Conservation (phyloP, 1,140 invertebrate genomes). For the Pseudoatta argentina region DNA sequence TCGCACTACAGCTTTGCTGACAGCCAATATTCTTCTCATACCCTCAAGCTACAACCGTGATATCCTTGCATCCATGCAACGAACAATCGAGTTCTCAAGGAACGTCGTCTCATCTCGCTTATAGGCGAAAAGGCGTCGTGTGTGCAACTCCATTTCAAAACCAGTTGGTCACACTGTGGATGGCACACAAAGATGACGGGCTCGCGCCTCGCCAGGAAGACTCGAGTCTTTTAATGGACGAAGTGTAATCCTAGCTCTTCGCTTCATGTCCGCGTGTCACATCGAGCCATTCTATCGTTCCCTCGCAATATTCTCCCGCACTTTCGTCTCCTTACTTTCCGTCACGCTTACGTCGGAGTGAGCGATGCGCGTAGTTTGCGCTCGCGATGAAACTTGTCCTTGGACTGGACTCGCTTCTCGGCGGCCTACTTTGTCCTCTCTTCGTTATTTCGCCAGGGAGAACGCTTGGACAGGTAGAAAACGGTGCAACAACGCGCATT, state of each 20-base stretch:
- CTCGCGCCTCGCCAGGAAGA: neutral
- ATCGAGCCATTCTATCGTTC: neutral
- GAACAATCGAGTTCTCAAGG: constrained; percentile 40
- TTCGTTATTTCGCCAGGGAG: constrained; percentile 61
- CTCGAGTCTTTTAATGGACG: constrained; percentile 47
- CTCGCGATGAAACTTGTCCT: constrained; percentile 66
- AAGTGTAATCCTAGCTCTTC: constrained; percentile 42
- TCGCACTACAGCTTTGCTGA: constrained; percentile 13
- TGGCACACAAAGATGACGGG: constrained; percentile 13
- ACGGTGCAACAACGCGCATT: constrained; percentile 13
- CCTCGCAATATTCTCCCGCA: constrained; percentile 28
- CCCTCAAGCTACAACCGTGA: constrained; percentile 3
- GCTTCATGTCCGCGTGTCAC: constrained; percentile 26
- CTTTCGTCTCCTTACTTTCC: constrained; percentile 52
- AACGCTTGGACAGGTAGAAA: constrained; percentile 15
- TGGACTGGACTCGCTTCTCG: constrained; percentile 16
- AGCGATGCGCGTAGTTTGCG: constrained; percentile 63
- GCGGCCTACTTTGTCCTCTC: constrained; percentile 5
- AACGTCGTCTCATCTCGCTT: constrained; percentile 24
- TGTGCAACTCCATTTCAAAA: constrained; percentile 31
- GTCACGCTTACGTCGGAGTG: constrained; percentile 56
- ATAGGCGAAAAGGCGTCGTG: neutral
- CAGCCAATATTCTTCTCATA: constrained; percentile 33
- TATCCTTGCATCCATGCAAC: constrained; percentile 25
- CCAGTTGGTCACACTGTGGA: neutral